These are phyloP conservation scores for Enteromius afrohamiltoni DNA, from an alignment of 2,797 vertebrate genomes.

Conservation along the genomic window DNA sequence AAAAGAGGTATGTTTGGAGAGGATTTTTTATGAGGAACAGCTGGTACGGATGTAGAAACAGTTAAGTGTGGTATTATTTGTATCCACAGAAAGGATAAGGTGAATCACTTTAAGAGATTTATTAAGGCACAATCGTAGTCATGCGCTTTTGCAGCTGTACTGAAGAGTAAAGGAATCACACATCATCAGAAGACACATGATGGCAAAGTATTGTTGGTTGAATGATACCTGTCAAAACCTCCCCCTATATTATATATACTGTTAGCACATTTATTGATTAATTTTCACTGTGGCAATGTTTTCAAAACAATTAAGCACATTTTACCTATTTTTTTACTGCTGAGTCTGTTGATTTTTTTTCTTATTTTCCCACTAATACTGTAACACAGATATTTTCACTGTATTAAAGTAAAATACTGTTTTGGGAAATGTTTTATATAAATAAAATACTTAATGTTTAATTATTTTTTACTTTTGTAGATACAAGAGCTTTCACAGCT, in stretches of 20 bases:
- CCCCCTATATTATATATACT: background rate
- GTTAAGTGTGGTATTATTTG: background rate
- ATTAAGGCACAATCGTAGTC: background rate
- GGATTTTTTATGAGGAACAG: conserved; percentile 15
- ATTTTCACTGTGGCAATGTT: background rate
- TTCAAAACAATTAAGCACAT: background rate
- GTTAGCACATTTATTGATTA: background rate
- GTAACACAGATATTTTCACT: background rate
- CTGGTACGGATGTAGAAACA: background rate
- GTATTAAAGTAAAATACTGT: background rate
- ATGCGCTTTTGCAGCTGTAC: background rate
- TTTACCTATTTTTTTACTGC: background rate
- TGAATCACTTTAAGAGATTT: conserved; percentile 1
- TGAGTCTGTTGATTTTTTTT: background rate
- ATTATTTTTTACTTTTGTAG: background rate
- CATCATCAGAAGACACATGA: background rate
- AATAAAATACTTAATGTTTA: background rate
- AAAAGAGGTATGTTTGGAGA: background rate
- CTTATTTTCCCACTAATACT: background rate
- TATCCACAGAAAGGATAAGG: background rate
- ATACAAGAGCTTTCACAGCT: background rate
- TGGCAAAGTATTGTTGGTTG: background rate
- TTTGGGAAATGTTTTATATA: background rate
- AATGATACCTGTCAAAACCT: background rate
- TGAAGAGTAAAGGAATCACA: background rate